phyloP scores from a whole-genome alignment of 1,140 invertebrate species.

The Macrocentrus cingulum region DNA sequence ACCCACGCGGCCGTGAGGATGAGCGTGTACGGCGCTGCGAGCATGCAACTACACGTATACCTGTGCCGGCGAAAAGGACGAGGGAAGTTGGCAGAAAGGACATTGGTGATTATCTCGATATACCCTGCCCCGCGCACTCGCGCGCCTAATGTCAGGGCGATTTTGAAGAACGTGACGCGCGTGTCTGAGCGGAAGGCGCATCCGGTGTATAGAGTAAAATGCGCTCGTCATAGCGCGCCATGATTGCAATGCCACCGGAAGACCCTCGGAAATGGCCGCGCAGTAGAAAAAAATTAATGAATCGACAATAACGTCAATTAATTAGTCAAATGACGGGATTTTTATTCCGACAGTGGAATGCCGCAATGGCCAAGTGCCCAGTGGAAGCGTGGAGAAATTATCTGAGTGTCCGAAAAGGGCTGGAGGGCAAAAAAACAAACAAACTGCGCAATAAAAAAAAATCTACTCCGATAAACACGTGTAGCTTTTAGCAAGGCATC shows the following conservation, averaged over 20 bases:
- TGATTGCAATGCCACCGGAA: slow-evolving; percentile 13
- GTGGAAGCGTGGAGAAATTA: slow-evolving; percentile 30
- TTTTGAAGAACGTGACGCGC: slow-evolving; percentile 39
- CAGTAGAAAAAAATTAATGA: neutral
- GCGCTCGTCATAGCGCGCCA: neutral
- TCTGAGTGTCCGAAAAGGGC: slow-evolving; percentile 33
- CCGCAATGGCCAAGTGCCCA: too few relatives aligned
- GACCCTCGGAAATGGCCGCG: slow-evolving; percentile 1
- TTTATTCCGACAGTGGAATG: too few relatives aligned
- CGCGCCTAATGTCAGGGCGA: slow-evolving; percentile 31
- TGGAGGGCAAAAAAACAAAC: slow-evolving; percentile 29
- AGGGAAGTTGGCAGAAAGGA: too few relatives aligned
- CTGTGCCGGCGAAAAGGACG: too few relatives aligned
- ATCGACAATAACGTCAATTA: neutral
- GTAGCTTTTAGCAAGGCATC: slow-evolving; percentile 59
- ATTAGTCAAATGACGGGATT: too few relatives aligned
- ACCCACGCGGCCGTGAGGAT: too few relatives aligned
- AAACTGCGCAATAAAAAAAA: slow-evolving; percentile 7
- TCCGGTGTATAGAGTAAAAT: slow-evolving; percentile 27
- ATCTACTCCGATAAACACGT: slow-evolving; percentile 56
- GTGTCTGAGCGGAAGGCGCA: slow-evolving; percentile 34
- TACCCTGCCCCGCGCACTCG: neutral
- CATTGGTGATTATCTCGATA: too few relatives aligned
- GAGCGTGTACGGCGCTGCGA: too few relatives aligned
- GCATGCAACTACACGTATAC: too few relatives aligned